Base-by-base conservation (phyloP, 92 coral and sea anemone species). In the Epizoanthus fatuus region DNA sequence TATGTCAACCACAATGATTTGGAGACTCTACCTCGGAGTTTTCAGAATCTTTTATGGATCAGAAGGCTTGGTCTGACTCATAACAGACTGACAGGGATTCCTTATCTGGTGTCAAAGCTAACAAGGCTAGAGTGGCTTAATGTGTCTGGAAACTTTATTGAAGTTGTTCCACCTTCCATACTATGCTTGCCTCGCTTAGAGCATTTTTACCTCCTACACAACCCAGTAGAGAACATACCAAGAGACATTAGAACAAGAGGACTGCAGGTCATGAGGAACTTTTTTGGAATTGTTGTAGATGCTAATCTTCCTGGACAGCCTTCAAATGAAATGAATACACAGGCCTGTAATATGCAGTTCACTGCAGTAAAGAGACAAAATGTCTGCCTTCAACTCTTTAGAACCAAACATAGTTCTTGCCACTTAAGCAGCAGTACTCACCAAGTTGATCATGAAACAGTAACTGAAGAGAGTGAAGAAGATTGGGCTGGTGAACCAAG, bases 151-250 rank as follows among this genome's bases (percentile, higher is more conserved):
- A 94, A 94, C 54, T 69, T 79, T 51, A 63, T 94, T 15, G 85
- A 90, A 56, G 66, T 84, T 29, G 45, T 94, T 16, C 98, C 98
- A 2, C 84, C 70, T 0, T 90, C 84, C 58, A 54, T 92, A 20
- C 45, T 94, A 3, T 74, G 67, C 37, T 80, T 92, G 57, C 91
- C 94, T 6, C 84, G 80, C 19, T 89, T 94, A 63, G 2, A 65
- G 29, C 59, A 86, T 70, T 84, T 94, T 60, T 87, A 67, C 62
- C 77, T 94, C 56, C 37, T 94, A 22, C 84, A 88, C 45, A 94
- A 94, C 71, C 91, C 95, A 45, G 70, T 94, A 35, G 94, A 92
- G 63, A 94, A 94, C 56, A 72, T 92, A 8, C 98, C 98, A 42
- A 90, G 81, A 78, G 94, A 92, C 4, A 42, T 92, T 20, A 92